Evolutionary conservation across 2,113 vertebrate genomes (phyloP), one percentile per base, ranked within the genome.

Genomic region (Phrynocephalus versicolor): DNA sequence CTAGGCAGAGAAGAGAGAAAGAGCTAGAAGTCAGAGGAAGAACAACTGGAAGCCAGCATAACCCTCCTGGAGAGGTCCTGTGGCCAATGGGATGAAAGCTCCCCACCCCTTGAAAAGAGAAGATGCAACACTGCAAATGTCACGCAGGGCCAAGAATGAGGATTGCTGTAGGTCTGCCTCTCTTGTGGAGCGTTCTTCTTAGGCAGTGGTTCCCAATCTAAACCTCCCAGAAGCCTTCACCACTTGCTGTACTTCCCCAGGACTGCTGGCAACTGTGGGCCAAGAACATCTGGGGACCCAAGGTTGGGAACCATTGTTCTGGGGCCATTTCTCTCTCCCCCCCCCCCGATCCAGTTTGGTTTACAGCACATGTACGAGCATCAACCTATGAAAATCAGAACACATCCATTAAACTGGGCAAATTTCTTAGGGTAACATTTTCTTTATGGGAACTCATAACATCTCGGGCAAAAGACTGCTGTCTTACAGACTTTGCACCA

Each of bases 1-100:
- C 92, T 95, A 55, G 77, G 55, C 25, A 88, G 79, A 89, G 73
- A 60, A 23, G 39, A 81, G 90, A 83, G 69, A 51, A 15, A 0
- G 5, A 3, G n/a, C n/a, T n/a, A n/a, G 9, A 77, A 51, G 84
- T 86, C 79, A 80, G 64, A 23, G 64, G 65, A 10, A 23, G n/a
- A 71, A 65, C 21, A 25, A 21, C 58, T n/a, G 21, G 8, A 25
- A 33, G 12, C 21, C 19, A n/a, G n/a, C n/a, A 18, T 10, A 15
- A 10, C 27, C n/a, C 15, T 21, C 35, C 25, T 6, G 14, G 25
- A 65, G n/a, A 60, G 25, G 18, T 15, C 6, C 60, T 39, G 15
- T 64, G 57, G 35, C 78, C 35, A 19, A 64, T 18, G 19, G 15
- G 35, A 41, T 3, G n/a, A 9, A 18, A 19, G 16, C 33, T 60